A percentile compares a stretch with the other conserved stretches of the same genome.
Conservation (phyloP, 2,888 invertebrate genomes). For the Icerya purchasi region DNA sequence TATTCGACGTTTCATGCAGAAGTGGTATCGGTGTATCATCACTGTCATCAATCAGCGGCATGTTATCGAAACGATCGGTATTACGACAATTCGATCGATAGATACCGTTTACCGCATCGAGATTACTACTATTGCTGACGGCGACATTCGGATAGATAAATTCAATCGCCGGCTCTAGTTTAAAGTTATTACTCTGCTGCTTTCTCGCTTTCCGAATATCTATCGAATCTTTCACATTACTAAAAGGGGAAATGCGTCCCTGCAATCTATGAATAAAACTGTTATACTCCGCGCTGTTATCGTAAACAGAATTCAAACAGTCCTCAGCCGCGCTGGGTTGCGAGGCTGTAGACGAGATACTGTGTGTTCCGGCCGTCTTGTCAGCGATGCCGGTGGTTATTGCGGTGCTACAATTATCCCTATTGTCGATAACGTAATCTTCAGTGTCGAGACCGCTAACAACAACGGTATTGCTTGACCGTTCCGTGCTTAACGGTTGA, state of each 20-base stretch:
- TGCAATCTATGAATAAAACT: conserved; percentile 43
- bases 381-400: neutral
- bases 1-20: too few species aligned
- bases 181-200: too few species aligned
- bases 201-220: conserved; percentile 36
- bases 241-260: conserved; percentile 44
- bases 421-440: neutral
- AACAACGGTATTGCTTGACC: neutral
- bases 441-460: neutral
- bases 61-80: too few species aligned
- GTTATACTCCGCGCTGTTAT: conserved; percentile 25
- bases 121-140: conserved; percentile 29
- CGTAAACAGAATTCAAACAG: neutral
- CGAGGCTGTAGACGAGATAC: too few species aligned
- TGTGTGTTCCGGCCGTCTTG: too few species aligned
- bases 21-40: too few species aligned
- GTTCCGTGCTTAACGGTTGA: too few species aligned
- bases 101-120: conserved; percentile 29
- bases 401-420: neutral
- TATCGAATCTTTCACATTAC: conserved; percentile 44
- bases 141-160: neutral
- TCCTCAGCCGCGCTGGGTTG: neutral
- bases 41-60: too few species aligned
- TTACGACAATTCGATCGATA: conserved; percentile 24
- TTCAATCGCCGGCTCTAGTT: too few species aligned